phyloP scores from a whole-genome alignment of 2,113 vertebrate species.

The Dipodomys merriami region DNA sequence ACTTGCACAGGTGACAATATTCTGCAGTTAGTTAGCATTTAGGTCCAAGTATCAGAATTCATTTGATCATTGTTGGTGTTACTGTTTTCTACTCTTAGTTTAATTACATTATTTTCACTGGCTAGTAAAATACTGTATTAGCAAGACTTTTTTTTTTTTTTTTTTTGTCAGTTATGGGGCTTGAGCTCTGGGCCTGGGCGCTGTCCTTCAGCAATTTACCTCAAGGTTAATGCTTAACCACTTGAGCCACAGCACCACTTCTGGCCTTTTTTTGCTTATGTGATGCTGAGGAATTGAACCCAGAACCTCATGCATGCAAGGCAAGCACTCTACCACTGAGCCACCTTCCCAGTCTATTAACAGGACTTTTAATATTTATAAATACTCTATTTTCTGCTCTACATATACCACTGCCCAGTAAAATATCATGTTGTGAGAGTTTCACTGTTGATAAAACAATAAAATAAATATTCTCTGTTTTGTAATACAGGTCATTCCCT shows the following conservation, averaged over 20 bases:
- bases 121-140: constrained; percentile 41
- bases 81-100: constrained; percentile 41
- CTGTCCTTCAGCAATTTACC: too few relatives aligned
- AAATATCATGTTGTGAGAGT: constrained; percentile 39
- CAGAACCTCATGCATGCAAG: too few relatives aligned
- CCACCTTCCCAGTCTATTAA: neutral
- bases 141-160: neutral
- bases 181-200: too few relatives aligned
- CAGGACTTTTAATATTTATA: constrained; percentile 30
- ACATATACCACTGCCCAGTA: neutral
- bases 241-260: too few relatives aligned
- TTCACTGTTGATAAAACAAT: constrained; percentile 20
- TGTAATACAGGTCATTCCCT: constrained; percentile 91
- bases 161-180: too few relatives aligned
- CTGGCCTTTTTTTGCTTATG: too few relatives aligned
- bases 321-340: too few relatives aligned
- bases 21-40: neutral
- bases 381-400: neutral
- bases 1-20: neutral
- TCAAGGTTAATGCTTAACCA: too few relatives aligned
- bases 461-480: constrained; percentile 55
- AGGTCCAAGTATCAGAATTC: constrained; percentile 27
- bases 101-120: constrained; percentile 12
- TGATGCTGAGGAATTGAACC: too few relatives aligned
- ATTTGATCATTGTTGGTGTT: constrained; percentile 53